Evolutionary conservation across 1,140 invertebrate genomes (phyloP).

Genomic region (roundworm (Caenorhabditis elegans)): WBcel235 BX284605.5:10823001-10823500

Average conservation of each 20-base stretch:
- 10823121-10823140: no score
- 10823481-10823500: background rate
- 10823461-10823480: no score
- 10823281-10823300: background rate
- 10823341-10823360: constrained; percentile 27
- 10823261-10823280: background rate
- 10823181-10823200: background rate
- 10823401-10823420: constrained; percentile 29
- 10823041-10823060: background rate
- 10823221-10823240: background rate
- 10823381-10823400: background rate
- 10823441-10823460: background rate
- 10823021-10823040: background rate
- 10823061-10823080: background rate
- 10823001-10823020: background rate
- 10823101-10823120: no score
- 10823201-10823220: background rate
- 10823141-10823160: no score
- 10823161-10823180: no score
- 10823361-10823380: background rate
- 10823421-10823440: background rate
- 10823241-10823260: background rate
- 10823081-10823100: no score
- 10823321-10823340: background rate
- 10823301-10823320: no score